Conservation (phyloP, 2,888 invertebrate species). For the Clivina fossor region DNA sequence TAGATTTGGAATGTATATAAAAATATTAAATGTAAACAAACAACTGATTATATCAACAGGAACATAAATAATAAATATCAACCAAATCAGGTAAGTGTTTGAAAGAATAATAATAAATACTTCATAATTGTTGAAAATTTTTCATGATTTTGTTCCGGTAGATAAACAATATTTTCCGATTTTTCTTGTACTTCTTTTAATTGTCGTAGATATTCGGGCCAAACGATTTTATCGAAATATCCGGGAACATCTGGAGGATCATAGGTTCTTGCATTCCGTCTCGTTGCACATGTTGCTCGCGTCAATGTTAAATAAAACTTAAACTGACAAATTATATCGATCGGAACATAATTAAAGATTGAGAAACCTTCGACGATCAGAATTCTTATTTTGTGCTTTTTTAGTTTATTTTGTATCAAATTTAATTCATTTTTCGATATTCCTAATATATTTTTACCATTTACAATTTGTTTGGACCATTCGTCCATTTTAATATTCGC, state of each 20-base stretch:
- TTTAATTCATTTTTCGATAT: constrained; percentile 35
- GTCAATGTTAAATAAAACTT: constrained; percentile 75
- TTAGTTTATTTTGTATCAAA: constrained; percentile 38
- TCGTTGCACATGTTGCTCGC: constrained; percentile 65
- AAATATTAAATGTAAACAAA: no score
- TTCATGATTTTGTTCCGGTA: constrained; percentile 42
- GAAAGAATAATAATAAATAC: constrained; percentile 17
- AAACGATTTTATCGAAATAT: constrained; percentile 87
- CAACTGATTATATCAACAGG: no score
- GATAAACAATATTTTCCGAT: constrained; percentile 45
- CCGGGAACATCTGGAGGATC: constrained; percentile 84
- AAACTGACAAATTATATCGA: constrained; percentile 66
- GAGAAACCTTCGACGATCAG: constrained; percentile 78
- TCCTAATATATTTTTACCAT: constrained; percentile 38
- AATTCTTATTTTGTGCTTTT: constrained; percentile 53
- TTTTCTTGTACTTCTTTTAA: constrained; percentile 52
- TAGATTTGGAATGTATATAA: no score
- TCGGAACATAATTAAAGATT: constrained; percentile 69
- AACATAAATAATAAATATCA: no score
- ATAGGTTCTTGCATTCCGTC: constrained; percentile 68
- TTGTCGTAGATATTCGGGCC: constrained; percentile 80
- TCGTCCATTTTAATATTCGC: constrained; percentile 34
- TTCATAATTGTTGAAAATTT: constrained; percentile 12
- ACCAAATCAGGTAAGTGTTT: constrained; percentile 13
- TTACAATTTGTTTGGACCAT: constrained; percentile 1